Evolutionary conservation across 2,797 vertebrate species (phyloP), one percentile per base, ranked within the genome.

Genomic region (Pangasius sanitwongsei): DNA sequence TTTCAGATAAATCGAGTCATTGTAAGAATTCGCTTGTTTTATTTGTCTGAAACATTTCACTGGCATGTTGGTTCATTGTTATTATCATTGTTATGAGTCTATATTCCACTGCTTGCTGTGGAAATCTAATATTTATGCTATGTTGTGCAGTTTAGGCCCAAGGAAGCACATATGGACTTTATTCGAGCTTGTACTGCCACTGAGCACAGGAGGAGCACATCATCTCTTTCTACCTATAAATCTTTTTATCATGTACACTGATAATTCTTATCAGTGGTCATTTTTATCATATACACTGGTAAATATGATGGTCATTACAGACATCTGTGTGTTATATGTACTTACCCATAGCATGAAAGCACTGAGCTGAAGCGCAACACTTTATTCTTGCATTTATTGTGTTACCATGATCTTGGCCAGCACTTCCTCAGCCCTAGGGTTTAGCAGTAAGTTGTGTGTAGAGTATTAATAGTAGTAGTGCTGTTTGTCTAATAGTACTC

Each of bases 391-490:
- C 80, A 9, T 82, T 57, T 59, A 20, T 81, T 20, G 55, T 41
- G 80, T 53, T 53, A 53, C 13, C 28, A 15, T n/a, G 75, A n/a
- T 81, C 75, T 12, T 16, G 75, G 75, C 12, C 74, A 16, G 74
- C 23, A 15, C 25, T 81, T 23, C 8, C 16, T 0, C 8, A 37
- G 78, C 80, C 20, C n/a, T 6, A 6, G 55, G 55, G 57, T 41
- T 37, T 41, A 78, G 77, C 28, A 20, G 77, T 78, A 31, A 31
- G 59, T 83, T 44, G 41, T 44, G 80, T 63, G 11, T 41, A 41
- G 80, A 44, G 11, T 83, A 83, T 83, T 83, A 83, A 63, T 83
- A 82, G 55, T n/a, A 82, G 55, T 25, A 41, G 55, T 7, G 31
- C 57, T 61, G 80, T 41, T 83, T 61, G 34, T 83, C 25, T 61